Conservation (phyloP, 2,888 invertebrate genomes). For the Coelinius sp. region DNA sequence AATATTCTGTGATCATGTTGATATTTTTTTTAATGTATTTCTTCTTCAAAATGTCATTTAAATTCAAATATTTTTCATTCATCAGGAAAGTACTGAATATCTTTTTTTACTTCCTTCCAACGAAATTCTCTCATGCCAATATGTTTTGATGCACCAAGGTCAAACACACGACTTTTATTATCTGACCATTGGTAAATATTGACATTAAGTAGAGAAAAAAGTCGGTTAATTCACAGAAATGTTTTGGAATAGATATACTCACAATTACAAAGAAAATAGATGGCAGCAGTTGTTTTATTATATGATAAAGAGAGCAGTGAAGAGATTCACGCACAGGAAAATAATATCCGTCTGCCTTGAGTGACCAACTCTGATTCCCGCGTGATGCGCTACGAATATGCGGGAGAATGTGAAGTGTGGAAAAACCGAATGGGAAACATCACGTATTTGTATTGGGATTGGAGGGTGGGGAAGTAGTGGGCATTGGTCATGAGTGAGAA, state of each 20-base stretch:
- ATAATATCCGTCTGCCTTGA: slow-evolving; percentile 5
- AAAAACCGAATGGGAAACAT: background rate
- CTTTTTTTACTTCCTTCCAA: background rate
- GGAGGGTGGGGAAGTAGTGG: background rate
- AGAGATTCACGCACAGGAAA: background rate
- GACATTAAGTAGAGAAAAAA: background rate
- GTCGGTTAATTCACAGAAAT: background rate
- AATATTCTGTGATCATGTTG: too few species aligned
- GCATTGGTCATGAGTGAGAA: background rate
- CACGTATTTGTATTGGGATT: background rate
- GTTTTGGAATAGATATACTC: background rate
- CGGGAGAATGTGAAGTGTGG: background rate
- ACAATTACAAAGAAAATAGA: background rate
- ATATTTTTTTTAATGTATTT: too few species aligned
- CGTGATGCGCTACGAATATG: background rate
- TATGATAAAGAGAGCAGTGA: background rate
- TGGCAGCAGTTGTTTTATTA: background rate
- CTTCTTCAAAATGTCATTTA: too few species aligned
- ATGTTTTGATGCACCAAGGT: background rate
- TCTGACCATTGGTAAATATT: background rate
- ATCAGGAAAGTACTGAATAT: background rate
- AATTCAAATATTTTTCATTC: background rate
- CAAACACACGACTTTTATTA: background rate
- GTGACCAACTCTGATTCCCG: slow-evolving; percentile 11
- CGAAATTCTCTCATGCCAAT: background rate